Evolutionary conservation across 2,888 invertebrate species (phyloP).

Genomic region (Drosophila parthenogenetica): DNA sequence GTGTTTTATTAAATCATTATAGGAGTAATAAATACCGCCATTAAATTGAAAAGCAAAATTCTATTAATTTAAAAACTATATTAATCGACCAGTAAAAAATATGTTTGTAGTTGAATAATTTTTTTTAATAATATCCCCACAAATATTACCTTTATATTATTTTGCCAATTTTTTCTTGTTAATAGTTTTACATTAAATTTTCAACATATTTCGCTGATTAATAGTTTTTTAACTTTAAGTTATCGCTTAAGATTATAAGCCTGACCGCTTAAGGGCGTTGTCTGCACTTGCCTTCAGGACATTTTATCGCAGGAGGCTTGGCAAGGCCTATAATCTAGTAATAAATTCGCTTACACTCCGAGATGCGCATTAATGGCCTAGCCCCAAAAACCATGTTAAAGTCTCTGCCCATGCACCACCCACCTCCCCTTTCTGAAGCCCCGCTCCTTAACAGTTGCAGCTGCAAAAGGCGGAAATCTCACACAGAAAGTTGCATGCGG

Average conservation of each 20-base stretch:
- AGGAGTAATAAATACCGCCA: no score
- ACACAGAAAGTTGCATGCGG: constrained; percentile 74
- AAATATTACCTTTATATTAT: no score
- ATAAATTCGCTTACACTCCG: constrained; percentile 58
- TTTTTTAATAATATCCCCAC: neutral
- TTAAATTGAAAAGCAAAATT: no score
- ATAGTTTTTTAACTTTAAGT: no score
- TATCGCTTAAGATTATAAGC: neutral
- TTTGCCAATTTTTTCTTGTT: no score
- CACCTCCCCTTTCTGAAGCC: neutral
- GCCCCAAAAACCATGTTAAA: neutral
- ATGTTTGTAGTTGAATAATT: neutral
- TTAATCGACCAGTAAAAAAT: no score
- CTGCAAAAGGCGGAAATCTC: constrained; percentile 76
- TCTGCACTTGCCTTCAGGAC: constrained; percentile 32
- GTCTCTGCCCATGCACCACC: neutral
- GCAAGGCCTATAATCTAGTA: constrained; percentile 66
- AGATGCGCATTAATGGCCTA: constrained; percentile 49
- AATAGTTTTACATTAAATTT: no score
- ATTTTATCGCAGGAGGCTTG: constrained; percentile 66
- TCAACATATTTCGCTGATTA: no score
- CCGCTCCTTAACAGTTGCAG: constrained; percentile 38
- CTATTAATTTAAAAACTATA: no score
- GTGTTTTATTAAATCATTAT: no score
- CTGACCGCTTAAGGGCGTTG: constrained; percentile 14